Percentiles rank a stretch among this genome's conserved stretches.
Evolutionary conservation across 2,113 vertebrate species (phyloP).

Genomic region (Merops nubicus): DNA sequence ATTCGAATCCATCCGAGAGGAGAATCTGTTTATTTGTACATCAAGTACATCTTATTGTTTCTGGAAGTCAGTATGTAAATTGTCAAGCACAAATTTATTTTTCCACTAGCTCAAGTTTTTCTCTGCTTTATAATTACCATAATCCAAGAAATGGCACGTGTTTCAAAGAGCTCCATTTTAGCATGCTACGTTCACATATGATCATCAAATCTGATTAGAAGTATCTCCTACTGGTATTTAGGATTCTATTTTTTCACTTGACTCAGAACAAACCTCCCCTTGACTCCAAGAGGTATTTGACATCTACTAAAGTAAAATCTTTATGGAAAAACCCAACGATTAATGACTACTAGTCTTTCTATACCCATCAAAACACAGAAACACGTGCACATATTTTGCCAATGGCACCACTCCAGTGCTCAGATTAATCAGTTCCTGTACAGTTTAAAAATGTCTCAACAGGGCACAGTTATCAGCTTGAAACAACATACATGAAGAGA

Average conservation of each 20-base stretch:
- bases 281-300: background rate
- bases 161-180: background rate
- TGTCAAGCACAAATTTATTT: conserved; percentile 30
- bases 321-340: background rate
- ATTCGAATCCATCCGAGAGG: background rate
- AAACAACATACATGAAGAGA: background rate
- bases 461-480: background rate
- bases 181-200: background rate
- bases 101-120: background rate
- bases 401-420: background rate
- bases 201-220: background rate
- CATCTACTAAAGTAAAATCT: conserved; percentile 7
- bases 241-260: background rate
- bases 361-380: background rate
- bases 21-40: conserved; percentile 54
- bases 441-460: background rate
- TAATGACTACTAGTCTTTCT: background rate
- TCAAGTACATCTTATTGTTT: conserved; percentile 32
- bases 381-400: background rate
- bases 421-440: background rate
- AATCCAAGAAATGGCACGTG: background rate
- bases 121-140: background rate
- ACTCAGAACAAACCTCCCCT: background rate
- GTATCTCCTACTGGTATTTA: background rate
- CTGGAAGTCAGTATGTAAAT: conserved; percentile 28